phyloP scores from a whole-genome alignment of 2,113 vertebrate species.

The Patagioenas fasciata region DNA sequence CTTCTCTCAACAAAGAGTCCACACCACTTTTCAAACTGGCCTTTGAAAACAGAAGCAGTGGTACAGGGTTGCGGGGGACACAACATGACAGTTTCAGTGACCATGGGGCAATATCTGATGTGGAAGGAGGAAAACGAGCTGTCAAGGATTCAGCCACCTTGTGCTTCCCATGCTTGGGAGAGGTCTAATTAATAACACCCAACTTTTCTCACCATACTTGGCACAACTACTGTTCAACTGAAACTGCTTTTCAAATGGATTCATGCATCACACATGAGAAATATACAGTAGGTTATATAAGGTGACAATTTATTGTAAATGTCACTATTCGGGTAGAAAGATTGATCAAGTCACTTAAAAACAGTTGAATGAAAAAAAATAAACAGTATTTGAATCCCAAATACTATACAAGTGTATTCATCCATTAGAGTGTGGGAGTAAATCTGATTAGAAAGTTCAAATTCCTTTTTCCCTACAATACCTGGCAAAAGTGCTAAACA shows the following conservation, averaged over 20 bases:
- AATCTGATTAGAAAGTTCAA: neutral
- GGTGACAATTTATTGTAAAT: neutral
- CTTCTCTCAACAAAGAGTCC: neutral
- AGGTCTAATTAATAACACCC: neutral
- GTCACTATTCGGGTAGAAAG: neutral
- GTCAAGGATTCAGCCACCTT: neutral
- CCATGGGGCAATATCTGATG: accelerated
- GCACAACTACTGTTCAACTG: neutral
- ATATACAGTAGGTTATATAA: neutral
- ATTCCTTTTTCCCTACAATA: neutral
- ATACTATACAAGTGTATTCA: neutral
- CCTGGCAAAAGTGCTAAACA: neutral
- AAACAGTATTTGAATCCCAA: neutral
- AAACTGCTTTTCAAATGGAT: neutral
- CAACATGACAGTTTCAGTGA: too few species aligned
- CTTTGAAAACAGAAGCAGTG: neutral
- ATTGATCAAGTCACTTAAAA: neutral
- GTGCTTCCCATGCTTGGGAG: neutral
- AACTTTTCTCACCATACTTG: neutral
- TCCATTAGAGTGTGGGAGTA: neutral
- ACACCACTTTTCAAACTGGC: neutral
- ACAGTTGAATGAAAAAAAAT: neutral
- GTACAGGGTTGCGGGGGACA: neutral
- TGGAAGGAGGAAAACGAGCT: neutral
- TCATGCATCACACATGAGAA: neutral